Evolutionary conservation across 2,888 invertebrate genomes (phyloP).

Genomic region (Andrena marginata): DNA sequence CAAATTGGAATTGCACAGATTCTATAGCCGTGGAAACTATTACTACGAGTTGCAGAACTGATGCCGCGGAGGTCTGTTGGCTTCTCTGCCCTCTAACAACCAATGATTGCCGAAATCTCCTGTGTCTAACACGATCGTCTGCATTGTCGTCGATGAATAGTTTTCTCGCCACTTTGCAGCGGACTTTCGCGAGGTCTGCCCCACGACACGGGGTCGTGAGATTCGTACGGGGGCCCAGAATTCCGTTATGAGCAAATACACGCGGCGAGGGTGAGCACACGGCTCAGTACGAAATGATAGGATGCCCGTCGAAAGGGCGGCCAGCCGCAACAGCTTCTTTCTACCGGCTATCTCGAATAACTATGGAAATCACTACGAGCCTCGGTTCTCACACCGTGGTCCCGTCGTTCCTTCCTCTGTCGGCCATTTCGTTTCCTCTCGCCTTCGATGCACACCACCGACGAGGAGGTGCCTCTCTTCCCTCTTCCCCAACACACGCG

Average conservation of each 20-base stretch:
- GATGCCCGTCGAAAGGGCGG: constrained; percentile 70
- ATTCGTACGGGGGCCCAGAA: constrained; percentile 54
- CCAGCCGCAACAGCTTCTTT: constrained; percentile 66
- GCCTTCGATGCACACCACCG: constrained; percentile 53
- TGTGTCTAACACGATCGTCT: not conserved
- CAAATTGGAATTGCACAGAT: constrained; percentile 20
- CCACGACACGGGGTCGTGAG: constrained; percentile 37
- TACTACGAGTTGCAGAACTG: not conserved
- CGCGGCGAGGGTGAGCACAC: constrained; percentile 54
- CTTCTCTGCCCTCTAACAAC: not conserved
- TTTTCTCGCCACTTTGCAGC: not conserved
- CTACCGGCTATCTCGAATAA: constrained; percentile 79
- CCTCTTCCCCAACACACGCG: constrained; percentile 20
- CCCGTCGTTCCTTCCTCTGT: constrained; percentile 68
- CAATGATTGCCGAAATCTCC: not conserved
- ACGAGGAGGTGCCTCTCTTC: constrained; percentile 26
- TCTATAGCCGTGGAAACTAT: not conserved
- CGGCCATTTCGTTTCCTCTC: constrained; percentile 67
- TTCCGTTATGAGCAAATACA: constrained; percentile 59
- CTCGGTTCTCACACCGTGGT: constrained; percentile 80
- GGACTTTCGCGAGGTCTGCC: constrained; percentile 11
- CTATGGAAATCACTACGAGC: constrained; percentile 80
- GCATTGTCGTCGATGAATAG: not conserved
- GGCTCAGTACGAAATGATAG: constrained; percentile 73
- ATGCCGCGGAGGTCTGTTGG: not conserved